phyloP scores from a whole-genome alignment of 2,113 vertebrate genomes.

The Hyla sarda region DNA sequence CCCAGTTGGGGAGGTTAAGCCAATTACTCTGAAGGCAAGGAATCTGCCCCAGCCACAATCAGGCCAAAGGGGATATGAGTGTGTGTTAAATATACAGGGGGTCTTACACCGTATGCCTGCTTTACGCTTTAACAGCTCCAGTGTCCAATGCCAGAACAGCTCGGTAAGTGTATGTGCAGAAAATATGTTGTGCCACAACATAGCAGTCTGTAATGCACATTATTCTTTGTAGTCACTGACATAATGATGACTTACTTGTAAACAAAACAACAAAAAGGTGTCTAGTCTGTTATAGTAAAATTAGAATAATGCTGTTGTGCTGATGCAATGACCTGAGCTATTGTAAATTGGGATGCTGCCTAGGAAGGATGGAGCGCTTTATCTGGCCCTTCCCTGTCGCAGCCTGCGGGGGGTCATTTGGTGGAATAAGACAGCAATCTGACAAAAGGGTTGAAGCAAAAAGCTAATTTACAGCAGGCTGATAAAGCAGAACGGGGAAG shows the following conservation, averaged over 20 bases:
- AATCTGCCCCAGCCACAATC: slow-evolving; percentile 98
- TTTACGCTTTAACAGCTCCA: slow-evolving; percentile 98
- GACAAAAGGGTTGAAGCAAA: slow-evolving; percentile 68
- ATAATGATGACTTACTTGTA: not conserved
- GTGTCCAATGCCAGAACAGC: slow-evolving; percentile 98
- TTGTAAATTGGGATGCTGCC: slow-evolving; percentile 36
- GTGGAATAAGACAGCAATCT: slow-evolving; percentile 52
- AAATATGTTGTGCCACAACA: not conserved
- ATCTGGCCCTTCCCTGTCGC: slow-evolving; percentile 64
- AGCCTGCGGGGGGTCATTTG: slow-evolving; percentile 63
- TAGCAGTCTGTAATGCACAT: not conserved
- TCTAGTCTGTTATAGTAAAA: not conserved
- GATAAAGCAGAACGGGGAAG: slow-evolving; percentile 73
- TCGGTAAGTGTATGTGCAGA: slow-evolving; percentile 78
- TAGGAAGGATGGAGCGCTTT: slow-evolving; percentile 51
- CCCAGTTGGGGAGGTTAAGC: slow-evolving; percentile 94
- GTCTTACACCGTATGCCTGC: slow-evolving; percentile 89
- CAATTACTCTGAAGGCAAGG: slow-evolving; percentile 92
- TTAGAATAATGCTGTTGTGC: slow-evolving; percentile 23
- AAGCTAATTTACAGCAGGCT: slow-evolving; percentile 71
- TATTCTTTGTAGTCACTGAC: not conserved
- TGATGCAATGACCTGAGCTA: slow-evolving; percentile 9
- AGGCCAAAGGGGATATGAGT: slow-evolving; percentile 95
- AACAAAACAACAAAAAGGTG: not conserved
- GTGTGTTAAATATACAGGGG: slow-evolving; percentile 91